Evolutionary conservation across 2,888 invertebrate species (phyloP).

Genomic region (Timandra comae): DNA sequence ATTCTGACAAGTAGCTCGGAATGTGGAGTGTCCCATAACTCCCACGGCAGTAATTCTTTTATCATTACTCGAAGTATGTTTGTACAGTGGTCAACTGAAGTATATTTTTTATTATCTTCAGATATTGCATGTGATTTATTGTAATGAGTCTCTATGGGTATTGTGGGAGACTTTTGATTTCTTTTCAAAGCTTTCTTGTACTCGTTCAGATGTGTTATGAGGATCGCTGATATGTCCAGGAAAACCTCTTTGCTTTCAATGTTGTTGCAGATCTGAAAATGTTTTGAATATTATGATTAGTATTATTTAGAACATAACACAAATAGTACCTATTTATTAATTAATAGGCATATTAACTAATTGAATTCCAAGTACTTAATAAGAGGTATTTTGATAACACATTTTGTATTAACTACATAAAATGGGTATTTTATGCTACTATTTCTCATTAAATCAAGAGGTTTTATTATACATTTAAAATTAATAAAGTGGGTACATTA

Average conservation of each 20-base stretch:
- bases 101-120: constrained; percentile 42
- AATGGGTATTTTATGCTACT: too few species aligned
- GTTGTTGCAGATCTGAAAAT: constrained; percentile 57
- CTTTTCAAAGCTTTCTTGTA: constrained; percentile 79
- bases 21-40: constrained; percentile 81
- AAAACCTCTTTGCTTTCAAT: constrained; percentile 65
- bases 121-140: constrained; percentile 58
- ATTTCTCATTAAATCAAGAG: too few species aligned
- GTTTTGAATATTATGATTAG: not conserved
- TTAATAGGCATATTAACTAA: too few species aligned
- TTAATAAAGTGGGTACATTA: too few species aligned
- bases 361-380: too few species aligned
- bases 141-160: constrained; percentile 65
- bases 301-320: too few species aligned
- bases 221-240: constrained; percentile 67
- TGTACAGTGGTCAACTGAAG: constrained; percentile 76
- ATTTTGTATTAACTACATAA: too few species aligned
- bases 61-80: constrained; percentile 77
- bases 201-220: constrained; percentile 79
- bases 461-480: too few species aligned
- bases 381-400: too few species aligned
- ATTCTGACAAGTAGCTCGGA: constrained; percentile 79
- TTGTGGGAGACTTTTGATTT: constrained; percentile 60
- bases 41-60: constrained; percentile 81
- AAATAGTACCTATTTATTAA: too few species aligned